Base-by-base conservation (phyloP, 2,113 vertebrate species). In the Gobius niger region DNA sequence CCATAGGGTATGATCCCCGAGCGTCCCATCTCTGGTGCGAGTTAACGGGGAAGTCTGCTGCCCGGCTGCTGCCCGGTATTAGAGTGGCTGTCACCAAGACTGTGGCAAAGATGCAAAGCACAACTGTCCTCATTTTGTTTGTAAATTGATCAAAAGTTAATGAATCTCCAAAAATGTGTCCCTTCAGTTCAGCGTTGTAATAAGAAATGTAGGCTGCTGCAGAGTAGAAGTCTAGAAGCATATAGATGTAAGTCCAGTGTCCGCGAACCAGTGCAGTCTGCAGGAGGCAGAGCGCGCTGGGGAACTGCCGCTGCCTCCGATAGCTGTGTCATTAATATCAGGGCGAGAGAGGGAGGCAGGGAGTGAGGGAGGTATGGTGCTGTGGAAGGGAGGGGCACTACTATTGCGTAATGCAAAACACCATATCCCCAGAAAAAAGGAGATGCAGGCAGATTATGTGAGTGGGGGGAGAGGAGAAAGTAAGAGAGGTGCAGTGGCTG, bases 281-380 rank as follows among this genome's bases (percentile, higher is more conserved):
- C 87, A 88, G 69, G 78, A 88, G 72, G 46, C 76, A 88, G 89
- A 92, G 92, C 87, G 81, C 74, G 89, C 79, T 73, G 72, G 78
- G 83, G 78, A 85, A 90, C 84, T 93, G 90, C 82, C 47, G 82
- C 77, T 87, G 75, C 82, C 82, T 88, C 80, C 76, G 77, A 86
- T 91, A 81, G 92, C 92, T 71, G 93, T 88, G 86, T 91, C 83
- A 82, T 92, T 94, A 91, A 92, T 93, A 93, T 92, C 89, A 92
- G 87, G 76, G 77, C 67, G 73, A 69, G 80, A 42, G 82, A 87
- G 86, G 52, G 83, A 83, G 82, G 40, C 80, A 71, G 85, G 9
- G 46, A 62, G 73, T 67, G 78, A 63, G 89, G 62, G 70, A 85
- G 91, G 70, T 69, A 86, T 91, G 76, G 87, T 70, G 85, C 68